These are phyloP conservation scores for Falco rusticolus DNA, from an alignment of 2,797 vertebrate species.

Conservation along the genomic window DNA sequence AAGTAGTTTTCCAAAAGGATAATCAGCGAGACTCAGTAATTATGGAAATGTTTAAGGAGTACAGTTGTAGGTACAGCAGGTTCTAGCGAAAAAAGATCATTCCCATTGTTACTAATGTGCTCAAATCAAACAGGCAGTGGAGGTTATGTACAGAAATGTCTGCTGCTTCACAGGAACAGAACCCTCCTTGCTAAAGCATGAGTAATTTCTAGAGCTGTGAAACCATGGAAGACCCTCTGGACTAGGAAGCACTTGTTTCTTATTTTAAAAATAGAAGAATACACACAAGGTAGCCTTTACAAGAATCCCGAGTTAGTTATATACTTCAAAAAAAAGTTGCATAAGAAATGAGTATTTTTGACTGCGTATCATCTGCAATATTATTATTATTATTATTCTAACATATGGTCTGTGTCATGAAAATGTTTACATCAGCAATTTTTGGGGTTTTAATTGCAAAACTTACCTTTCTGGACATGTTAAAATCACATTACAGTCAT, in stretches of 20 bases:
- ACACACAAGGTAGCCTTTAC: conserved; percentile 34
- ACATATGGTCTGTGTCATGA: not conserved
- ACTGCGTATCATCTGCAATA: not conserved
- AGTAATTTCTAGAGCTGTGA: conserved; percentile 28
- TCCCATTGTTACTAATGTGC: not conserved
- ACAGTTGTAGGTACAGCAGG: not conserved
- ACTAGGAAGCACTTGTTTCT: not conserved
- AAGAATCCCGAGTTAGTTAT: conserved; percentile 30
- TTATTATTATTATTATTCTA: not conserved
- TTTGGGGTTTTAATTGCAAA: not conserved
- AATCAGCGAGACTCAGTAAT: not conserved
- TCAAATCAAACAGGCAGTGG: not conserved
- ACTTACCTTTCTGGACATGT: not conserved
- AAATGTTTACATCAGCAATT: not conserved
- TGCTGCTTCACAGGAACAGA: conserved; percentile 7
- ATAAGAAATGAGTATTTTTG: conserved; percentile 10
- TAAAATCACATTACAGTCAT: not conserved
- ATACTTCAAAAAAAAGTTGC: not conserved
- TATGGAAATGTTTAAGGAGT: not conserved
- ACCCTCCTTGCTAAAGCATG: not conserved
- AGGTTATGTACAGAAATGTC: not conserved
- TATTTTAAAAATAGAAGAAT: conserved; percentile 14
- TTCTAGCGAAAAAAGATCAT: not conserved
- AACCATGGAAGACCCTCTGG: conserved; percentile 29
- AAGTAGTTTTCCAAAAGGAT: not conserved